Conservation (phyloP, 2,888 invertebrate species). For the Alviniconcha strummeri region DNA sequence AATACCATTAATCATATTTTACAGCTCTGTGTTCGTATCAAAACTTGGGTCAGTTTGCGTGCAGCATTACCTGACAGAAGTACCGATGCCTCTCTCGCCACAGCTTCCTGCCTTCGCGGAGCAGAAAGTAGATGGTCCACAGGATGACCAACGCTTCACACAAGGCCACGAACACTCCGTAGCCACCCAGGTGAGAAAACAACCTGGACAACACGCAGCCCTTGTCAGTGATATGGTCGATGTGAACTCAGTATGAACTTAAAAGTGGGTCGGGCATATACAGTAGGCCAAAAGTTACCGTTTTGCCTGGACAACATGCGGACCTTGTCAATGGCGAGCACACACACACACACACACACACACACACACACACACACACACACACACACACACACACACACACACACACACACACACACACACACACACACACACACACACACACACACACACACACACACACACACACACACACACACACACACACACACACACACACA, state of each 20-base stretch:
- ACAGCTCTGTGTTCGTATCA: too few relatives aligned
- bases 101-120: slow-evolving; percentile 48
- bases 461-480: slow-evolving; percentile 3
- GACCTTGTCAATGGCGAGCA: background rate
- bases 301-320: background rate
- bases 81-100: slow-evolving; percentile 43
- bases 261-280: too few relatives aligned
- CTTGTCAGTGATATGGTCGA: too few relatives aligned
- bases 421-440: background rate
- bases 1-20: too few relatives aligned
- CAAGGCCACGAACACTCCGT: slow-evolving; percentile 50
- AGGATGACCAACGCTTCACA: slow-evolving; percentile 51
- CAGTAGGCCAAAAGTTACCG: too few relatives aligned
- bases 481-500: background rate
- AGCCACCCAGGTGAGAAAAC: slow-evolving; percentile 56
- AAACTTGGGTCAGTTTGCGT: too few relatives aligned
- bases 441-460: background rate
- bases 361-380: slow-evolving; percentile 3
- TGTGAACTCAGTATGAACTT: too few relatives aligned
- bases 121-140: slow-evolving; percentile 50
- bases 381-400: background rate
- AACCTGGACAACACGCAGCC: slow-evolving; percentile 37
- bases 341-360: background rate
- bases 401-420: slow-evolving; percentile 3
- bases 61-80: slow-evolving; percentile 35